Percentiles rank a stretch among this genome's conserved stretches.
Evolutionary conservation across 2,888 invertebrate species (phyloP).

Genomic region (Pandemis corylana): DNA sequence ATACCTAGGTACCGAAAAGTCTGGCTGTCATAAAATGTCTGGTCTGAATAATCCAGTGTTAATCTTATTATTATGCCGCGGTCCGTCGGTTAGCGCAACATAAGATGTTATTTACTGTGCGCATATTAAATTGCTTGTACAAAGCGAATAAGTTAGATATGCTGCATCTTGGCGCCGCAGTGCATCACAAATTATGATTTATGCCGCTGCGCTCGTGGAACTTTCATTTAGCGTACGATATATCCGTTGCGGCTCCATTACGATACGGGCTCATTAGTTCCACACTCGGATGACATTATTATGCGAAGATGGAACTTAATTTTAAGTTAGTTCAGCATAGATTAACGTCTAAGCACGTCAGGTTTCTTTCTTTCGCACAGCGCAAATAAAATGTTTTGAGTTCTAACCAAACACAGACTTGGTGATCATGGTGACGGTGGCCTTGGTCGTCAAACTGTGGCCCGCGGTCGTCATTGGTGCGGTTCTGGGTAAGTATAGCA

Average conservation of each 20-base stretch:
- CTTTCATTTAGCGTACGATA: slow-evolving; percentile 41
- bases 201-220: slow-evolving; percentile 37
- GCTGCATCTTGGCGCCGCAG: slow-evolving; percentile 39
- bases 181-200: slow-evolving; percentile 43
- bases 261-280: slow-evolving; percentile 31
- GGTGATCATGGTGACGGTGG: neutral
- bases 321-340: neutral
- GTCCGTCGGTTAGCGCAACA: slow-evolving; percentile 24
- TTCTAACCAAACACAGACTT: neutral
- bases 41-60: slow-evolving; percentile 37
- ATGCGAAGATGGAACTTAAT: neutral
- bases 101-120: slow-evolving; percentile 42
- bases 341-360: neutral
- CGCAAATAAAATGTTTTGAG: neutral
- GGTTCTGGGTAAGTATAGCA: neutral
- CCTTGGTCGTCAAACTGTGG: too few relatives aligned
- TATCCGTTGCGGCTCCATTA: slow-evolving; percentile 39
- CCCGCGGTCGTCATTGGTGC: too few relatives aligned
- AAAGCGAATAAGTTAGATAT: slow-evolving; percentile 41
- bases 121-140: slow-evolving; percentile 42
- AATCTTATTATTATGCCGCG: slow-evolving; percentile 37
- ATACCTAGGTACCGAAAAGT: slow-evolving; percentile 4
- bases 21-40: slow-evolving; percentile 6
- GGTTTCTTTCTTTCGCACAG: neutral
- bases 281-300: slow-evolving; percentile 27